A percentile compares a stretch with the other conserved stretches of the same genome.
Evolutionary conservation across 1,140 invertebrate genomes (phyloP).

Genomic region (Caenorhabditis tropicalis): DNA sequence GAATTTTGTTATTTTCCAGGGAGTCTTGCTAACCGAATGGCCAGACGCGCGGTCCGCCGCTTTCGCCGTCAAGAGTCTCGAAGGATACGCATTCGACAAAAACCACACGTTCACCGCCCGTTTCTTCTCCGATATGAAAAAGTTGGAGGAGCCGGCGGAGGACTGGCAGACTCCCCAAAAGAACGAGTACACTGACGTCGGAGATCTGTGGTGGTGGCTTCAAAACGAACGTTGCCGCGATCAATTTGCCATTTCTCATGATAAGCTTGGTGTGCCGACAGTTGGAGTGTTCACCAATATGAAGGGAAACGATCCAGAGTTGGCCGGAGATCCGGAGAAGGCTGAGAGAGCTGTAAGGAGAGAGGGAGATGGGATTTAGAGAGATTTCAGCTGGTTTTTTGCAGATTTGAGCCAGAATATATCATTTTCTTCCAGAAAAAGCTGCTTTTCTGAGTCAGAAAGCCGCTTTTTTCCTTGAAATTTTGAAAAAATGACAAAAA

Average conservation of each 20-base stretch:
- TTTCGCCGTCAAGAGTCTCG: conserved; percentile 79
- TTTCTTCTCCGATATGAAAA: conserved; percentile 93
- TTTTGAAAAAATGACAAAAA: not conserved
- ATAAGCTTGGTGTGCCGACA: conserved; percentile 73
- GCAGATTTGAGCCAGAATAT: no score
- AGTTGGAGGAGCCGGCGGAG: conserved; percentile 87
- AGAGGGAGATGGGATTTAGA: not conserved
- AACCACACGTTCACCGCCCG: conserved; percentile 93
- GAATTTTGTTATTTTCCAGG: conserved; percentile 56
- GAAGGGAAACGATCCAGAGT: conserved; percentile 59
- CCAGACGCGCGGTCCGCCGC: conserved; percentile 59
- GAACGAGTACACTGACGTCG: conserved; percentile 81
- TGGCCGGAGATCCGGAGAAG: conserved; percentile 54
- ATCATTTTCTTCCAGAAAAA: no score
- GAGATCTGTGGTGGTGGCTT: conserved; percentile 88
- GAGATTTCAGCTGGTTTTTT: no score
- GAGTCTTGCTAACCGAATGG: conserved; percentile 66
- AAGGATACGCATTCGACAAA: conserved; percentile 95
- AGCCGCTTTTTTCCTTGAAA: not conserved
- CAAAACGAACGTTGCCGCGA: conserved; percentile 87
- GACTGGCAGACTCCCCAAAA: conserved; percentile 86
- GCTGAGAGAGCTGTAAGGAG: conserved; percentile 23
- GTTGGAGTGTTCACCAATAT: conserved; percentile 61
- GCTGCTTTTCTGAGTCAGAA: no score
- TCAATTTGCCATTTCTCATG: conserved; percentile 82